These are phyloP conservation scores for Rhinatrema bivittatum DNA, from an alignment of 2,797 vertebrate genomes.

Conservation along the genomic window DNA sequence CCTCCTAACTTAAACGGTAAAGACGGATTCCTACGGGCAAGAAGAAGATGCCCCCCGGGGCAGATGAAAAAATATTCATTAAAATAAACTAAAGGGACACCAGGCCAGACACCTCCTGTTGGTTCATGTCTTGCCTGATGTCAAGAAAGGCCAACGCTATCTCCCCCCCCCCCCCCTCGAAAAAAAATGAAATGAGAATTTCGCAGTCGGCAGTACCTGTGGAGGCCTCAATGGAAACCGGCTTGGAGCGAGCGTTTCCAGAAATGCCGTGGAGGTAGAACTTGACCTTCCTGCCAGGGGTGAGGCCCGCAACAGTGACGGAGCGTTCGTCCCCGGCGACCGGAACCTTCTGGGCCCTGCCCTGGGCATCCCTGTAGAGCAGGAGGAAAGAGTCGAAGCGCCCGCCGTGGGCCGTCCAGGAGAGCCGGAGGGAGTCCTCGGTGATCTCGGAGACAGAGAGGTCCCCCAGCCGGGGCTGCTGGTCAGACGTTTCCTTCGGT, in stretches of 20 bases:
- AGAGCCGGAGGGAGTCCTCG: conserved; percentile 25
- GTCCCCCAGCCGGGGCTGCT: conserved; percentile 17
- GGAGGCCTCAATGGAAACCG: conserved; percentile 3
- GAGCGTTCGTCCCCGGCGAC: conserved; percentile 1
- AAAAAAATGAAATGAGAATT: too few relatives aligned
- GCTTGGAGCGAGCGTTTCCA: conserved; percentile 11
- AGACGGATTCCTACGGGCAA: too few relatives aligned
- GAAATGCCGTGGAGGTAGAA: conserved; percentile 23
- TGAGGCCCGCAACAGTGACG: conserved; percentile 12
- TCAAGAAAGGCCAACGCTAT: too few relatives aligned
- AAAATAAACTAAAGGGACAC: too few relatives aligned
- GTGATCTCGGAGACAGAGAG: conserved; percentile 18
- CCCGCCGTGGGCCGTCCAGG: conserved; percentile 29
- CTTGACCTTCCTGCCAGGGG: conserved; percentile 17
- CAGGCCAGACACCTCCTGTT: too few relatives aligned
- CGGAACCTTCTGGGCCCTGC: neutral
- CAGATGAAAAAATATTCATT: too few relatives aligned
- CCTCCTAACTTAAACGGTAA: too few relatives aligned
- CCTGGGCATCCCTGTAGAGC: conserved; percentile 18
- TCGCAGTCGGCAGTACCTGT: too few relatives aligned
- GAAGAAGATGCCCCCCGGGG: too few relatives aligned
- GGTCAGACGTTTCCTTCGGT: too few relatives aligned
- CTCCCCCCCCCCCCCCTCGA: too few relatives aligned
- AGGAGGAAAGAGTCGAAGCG: conserved; percentile 32
- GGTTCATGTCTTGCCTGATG: too few relatives aligned